Conservation (phyloP, 2,888 invertebrate species). For the Scaptomyza cyrtandrae region DNA sequence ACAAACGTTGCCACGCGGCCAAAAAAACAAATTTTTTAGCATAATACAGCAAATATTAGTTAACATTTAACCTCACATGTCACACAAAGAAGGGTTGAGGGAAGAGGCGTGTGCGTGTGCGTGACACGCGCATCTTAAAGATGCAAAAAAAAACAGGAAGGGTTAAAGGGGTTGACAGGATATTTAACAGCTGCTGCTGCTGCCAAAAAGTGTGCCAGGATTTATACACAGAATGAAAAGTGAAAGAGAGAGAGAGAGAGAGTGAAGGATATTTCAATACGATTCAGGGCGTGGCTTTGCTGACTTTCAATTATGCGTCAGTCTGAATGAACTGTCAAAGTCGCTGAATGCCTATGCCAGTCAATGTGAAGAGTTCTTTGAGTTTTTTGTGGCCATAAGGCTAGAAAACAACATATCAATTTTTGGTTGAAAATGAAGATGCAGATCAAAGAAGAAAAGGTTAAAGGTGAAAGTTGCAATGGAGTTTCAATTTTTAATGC, state of each 20-base stretch:
- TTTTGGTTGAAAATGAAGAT: constrained; percentile 16
- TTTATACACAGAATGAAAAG: constrained; percentile 36
- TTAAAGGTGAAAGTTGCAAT: constrained; percentile 66
- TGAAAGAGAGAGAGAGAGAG: constrained; percentile 10
- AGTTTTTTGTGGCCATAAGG: constrained; percentile 23
- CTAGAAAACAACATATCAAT: constrained; percentile 32
- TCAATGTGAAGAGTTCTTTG: constrained; percentile 42
- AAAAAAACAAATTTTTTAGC: constrained; percentile 46
- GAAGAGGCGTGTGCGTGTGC: constrained; percentile 72
- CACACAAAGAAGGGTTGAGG: background rate
- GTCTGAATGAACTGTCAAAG: constrained; percentile 54
- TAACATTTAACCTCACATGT: constrained; percentile 66
- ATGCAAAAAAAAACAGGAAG: constrained; percentile 47
- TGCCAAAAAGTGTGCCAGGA: constrained; percentile 57
- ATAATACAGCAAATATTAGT: constrained; percentile 74
- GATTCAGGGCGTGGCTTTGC: constrained; percentile 40
- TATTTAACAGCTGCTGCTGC: constrained; percentile 34
- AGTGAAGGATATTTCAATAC: constrained; percentile 40
- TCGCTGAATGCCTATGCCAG: constrained; percentile 50
- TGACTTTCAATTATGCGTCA: constrained; percentile 59
- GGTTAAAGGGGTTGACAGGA: constrained; percentile 47
- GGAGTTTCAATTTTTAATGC: constrained; percentile 15
- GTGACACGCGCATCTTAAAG: constrained; percentile 76
- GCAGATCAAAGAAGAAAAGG: background rate
- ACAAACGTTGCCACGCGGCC: constrained; percentile 49